Conservation (phyloP, 2,888 invertebrate genomes). For the Petrophora chlorosata region DNA sequence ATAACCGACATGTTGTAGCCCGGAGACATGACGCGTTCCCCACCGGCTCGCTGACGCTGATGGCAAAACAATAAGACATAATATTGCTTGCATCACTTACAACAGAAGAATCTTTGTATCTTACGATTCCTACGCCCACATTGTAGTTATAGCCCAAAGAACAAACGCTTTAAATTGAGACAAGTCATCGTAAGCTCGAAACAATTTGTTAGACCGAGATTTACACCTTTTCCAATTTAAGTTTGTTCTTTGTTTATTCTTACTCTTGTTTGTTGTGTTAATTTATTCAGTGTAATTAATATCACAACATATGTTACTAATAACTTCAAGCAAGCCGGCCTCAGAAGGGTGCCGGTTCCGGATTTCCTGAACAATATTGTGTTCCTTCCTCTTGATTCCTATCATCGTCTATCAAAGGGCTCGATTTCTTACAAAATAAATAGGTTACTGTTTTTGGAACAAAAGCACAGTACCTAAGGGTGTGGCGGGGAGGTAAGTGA, state of each 20-base stretch:
- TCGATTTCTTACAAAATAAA: conserved; percentile 51
- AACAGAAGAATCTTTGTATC: conserved; percentile 24
- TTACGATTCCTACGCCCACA: conserved; percentile 41
- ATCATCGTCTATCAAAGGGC: conserved; percentile 33
- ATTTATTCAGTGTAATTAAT: conserved; percentile 17
- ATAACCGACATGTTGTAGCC: conserved; percentile 47
- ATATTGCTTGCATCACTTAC: conserved; percentile 48
- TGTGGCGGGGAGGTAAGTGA: conserved; percentile 37
- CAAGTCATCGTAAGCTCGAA: conserved; percentile 25
- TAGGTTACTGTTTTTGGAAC: conserved; percentile 79
- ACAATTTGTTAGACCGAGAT: conserved; percentile 10
- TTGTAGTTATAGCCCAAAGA: conserved; percentile 30
- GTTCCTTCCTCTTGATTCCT: conserved; percentile 22
- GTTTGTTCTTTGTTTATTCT: background rate
- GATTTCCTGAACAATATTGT: conserved; percentile 14
- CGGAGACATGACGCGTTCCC: conserved; percentile 40
- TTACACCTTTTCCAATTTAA: background rate
- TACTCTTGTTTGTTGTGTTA: background rate
- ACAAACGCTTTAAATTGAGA: conserved; percentile 37
- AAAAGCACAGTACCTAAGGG: conserved; percentile 62
- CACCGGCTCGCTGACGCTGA: conserved; percentile 42
- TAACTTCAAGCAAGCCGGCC: conserved; percentile 15
- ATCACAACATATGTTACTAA: background rate
- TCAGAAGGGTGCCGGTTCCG: conserved; percentile 24
- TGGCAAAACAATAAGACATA: conserved; percentile 54